phyloP scores from a whole-genome alignment of 2,113 vertebrate genomes.

The Pangasianodon gigas region DNA sequence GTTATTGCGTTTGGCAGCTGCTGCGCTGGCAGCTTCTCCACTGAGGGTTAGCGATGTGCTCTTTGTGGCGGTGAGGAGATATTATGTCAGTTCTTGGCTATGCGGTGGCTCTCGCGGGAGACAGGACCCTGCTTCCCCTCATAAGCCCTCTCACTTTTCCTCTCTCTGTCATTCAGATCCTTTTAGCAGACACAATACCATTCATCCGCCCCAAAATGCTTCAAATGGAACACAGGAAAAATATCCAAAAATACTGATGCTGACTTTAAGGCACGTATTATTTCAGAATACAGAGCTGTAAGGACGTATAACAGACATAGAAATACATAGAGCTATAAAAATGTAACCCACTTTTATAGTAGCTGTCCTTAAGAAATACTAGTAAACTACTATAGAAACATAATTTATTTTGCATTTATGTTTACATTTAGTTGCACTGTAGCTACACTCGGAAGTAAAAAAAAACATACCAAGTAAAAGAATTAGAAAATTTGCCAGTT shows the following conservation, averaged over 20 bases:
- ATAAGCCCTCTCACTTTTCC: slow-evolving; percentile 49
- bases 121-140: slow-evolving; percentile 54
- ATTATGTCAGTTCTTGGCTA: slow-evolving; percentile 89
- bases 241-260: slow-evolving; percentile 32
- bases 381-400: background rate
- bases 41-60: slow-evolving; percentile 75
- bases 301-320: slow-evolving; percentile 27
- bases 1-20: slow-evolving; percentile 84
- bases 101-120: slow-evolving; percentile 67
- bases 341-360: slow-evolving; percentile 15
- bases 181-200: slow-evolving; percentile 50
- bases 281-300: slow-evolving; percentile 5
- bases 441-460: background rate
- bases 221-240: slow-evolving; percentile 39
- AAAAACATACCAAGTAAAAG: background rate
- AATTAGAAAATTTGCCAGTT: background rate
- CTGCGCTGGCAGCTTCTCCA: slow-evolving; percentile 70
- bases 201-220: slow-evolving; percentile 17
- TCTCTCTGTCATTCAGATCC: slow-evolving; percentile 41
- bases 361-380: background rate
- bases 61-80: slow-evolving; percentile 84
- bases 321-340: background rate
- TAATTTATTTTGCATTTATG: background rate
- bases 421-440: background rate
- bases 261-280: slow-evolving; percentile 6